Evolutionary conservation across 2,888 invertebrate species (phyloP), one percentile per base, ranked within the genome.

Genomic region (Nephrotoma appendiculata): DNA sequence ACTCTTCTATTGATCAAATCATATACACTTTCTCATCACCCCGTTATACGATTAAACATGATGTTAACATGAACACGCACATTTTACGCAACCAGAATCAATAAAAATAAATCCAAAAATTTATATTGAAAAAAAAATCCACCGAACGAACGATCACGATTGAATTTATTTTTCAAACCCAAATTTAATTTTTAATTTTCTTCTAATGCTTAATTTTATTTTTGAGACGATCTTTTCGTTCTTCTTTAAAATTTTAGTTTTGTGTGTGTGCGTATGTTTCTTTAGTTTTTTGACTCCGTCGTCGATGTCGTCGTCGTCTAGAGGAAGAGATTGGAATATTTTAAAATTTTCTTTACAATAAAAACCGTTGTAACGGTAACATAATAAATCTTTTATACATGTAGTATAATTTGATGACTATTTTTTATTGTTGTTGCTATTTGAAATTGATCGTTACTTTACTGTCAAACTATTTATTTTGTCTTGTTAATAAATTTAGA

Each of bases 301-400:
- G 57, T 57, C 6, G 57, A 19, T 9, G 57, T 19, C 19, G 19
- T 19, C 19, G 52, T 31, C 31, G 71, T 71, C 71, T 71, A 71
- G 71, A 19, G 31, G 71, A 71, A 71, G 71, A 71, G 71, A 71
- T 6, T 71, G 31, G 71, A 71, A 71, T 71, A 71, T 71, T 31
- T 71, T 71, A 71, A 71, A 19, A 71, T 71, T 83, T 84, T 84
- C 43, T 84, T 84, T 84, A 84, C 84, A 84, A 84, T 43, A 84
- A 84, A 84, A 84, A 84, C 84, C 84, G 84, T 84, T 84, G 42
- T 84, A 84, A 84, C 84, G 84, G 84, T 84, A 84, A 84, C 84
- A 84, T 84, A 84, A 84, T 71, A 71, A 71, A 71, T 71, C 71
- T 71, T 71, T 71, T 71, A 71, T 71, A 71, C 71, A 71, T 71